phyloP scores from a whole-genome alignment of 2,113 vertebrate species.

The Calyptomena viridis region DNA sequence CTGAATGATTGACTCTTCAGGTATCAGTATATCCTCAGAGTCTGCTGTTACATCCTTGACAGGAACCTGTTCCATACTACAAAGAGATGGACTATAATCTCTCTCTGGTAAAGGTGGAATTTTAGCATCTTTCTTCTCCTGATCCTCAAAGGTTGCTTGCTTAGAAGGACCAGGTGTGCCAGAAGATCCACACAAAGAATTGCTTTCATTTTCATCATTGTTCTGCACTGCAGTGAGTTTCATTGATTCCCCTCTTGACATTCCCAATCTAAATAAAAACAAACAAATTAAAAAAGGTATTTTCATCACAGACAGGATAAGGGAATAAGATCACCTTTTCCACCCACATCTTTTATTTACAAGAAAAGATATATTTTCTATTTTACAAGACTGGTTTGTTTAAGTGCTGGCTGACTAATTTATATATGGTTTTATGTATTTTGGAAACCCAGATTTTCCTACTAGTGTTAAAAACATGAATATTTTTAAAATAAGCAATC shows the following conservation, averaged over 20 bases:
- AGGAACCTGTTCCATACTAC: constrained; percentile 66
- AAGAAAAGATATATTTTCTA: neutral
- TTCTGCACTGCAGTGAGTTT: constrained; percentile 73
- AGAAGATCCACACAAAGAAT: constrained; percentile 58
- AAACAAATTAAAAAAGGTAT: constrained; percentile 1
- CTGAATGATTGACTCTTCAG: constrained; percentile 82
- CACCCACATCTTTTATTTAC: neutral
- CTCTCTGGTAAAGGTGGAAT: constrained; percentile 53
- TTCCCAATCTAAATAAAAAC: constrained; percentile 72
- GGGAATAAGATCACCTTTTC: neutral
- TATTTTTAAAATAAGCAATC: neutral
- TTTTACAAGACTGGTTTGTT: neutral
- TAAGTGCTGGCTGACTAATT: neutral
- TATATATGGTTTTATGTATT: neutral
- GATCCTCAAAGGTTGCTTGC: constrained; percentile 58
- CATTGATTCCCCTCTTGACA: constrained; percentile 80
- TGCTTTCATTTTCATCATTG: constrained; percentile 67
- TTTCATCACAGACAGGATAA: neutral
- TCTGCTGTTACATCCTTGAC: constrained; percentile 68
- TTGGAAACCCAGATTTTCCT: neutral
- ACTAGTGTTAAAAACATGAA: neutral
- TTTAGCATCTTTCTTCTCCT: constrained; percentile 59
- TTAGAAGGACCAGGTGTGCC: constrained; percentile 66
- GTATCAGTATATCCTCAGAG: constrained; percentile 75
- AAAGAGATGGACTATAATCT: constrained; percentile 57